Base-by-base conservation (phyloP, 2,888 invertebrate genomes). In the Brenthis hecate region DNA sequence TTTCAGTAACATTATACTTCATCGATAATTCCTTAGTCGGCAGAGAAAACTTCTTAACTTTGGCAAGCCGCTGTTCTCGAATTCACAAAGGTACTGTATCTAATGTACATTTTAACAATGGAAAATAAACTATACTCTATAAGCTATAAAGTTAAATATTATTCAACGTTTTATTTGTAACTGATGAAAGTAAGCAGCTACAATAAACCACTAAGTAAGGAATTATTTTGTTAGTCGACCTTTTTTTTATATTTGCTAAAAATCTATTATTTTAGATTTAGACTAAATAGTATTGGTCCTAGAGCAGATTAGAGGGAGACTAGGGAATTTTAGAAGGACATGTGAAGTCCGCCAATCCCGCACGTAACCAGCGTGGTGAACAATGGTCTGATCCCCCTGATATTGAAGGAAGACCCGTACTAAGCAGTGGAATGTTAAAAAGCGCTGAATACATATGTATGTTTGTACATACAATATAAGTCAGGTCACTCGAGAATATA, bases 31-130 rank as follows among this genome's bases (percentile, higher is more conserved):
- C 63, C 64, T 66, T 67, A 71, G 68, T 69, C 69, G 60, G 65
- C 32, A 60, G 70, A 70, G 67, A 62, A 69, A 75, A 75, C 73
- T 75, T 71, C 71, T 69, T 70, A 71, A 71, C 69, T 72, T 73
- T 55, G 63, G 66, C 50, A 67, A 70, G 65, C 70, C 66, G 67
- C 74, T 72, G 60, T 73, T 74, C 68, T 72, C 68, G 70, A 73
- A 73, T 75, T 73, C 70, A 73, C 72, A 73, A 74, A 73, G 71
- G 65, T 70, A 68, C 64, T 65, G 62, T 67, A 58, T 61, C 68
- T 61, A 67, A 68, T 23, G 57, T 56, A 60, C 3, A 13, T 61
- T 16, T 57, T 11, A n/a, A 36, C 58, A 48, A 19, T 19, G 28
- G 5, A 66, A 69, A 71, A 53, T 66, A 36, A 48, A 36, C 56